phyloP scores from a whole-genome alignment of 2,113 vertebrate genomes.

The Odobenus rosmarus region DNA sequence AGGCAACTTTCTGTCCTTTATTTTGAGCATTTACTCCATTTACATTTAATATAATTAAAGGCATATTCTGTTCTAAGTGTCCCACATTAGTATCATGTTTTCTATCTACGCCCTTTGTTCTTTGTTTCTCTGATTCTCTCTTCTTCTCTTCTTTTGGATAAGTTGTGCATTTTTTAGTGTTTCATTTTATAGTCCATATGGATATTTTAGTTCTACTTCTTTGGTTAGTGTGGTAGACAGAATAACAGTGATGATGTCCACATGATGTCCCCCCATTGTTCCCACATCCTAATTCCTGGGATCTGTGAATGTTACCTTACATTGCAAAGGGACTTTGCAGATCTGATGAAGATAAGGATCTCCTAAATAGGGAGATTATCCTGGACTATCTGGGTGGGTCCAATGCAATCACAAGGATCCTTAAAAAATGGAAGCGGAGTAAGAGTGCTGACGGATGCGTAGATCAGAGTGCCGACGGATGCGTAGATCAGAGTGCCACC shows the following conservation, averaged over 20 bases:
- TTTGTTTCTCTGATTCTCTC: neutral
- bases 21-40: neutral
- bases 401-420: neutral
- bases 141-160: neutral
- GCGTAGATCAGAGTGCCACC: too few relatives aligned
- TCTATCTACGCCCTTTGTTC: neutral
- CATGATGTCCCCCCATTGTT: neutral
- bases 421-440: neutral
- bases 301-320: neutral
- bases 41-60: too few relatives aligned
- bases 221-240: neutral
- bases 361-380: neutral
- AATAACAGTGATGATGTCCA: neutral
- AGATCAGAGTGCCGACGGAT: too few relatives aligned
- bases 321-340: neutral
- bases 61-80: too few relatives aligned
- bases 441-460: too few relatives aligned
- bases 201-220: neutral
- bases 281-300: neutral
- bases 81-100: neutral
- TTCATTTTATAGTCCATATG: neutral
- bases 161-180: neutral
- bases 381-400: neutral
- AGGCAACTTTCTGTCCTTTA: neutral
- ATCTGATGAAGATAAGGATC: neutral